These are phyloP conservation scores for Stegodyphus mimosarum DNA, from an alignment of 1,140 invertebrate species.

Conservation along the genomic window DNA sequence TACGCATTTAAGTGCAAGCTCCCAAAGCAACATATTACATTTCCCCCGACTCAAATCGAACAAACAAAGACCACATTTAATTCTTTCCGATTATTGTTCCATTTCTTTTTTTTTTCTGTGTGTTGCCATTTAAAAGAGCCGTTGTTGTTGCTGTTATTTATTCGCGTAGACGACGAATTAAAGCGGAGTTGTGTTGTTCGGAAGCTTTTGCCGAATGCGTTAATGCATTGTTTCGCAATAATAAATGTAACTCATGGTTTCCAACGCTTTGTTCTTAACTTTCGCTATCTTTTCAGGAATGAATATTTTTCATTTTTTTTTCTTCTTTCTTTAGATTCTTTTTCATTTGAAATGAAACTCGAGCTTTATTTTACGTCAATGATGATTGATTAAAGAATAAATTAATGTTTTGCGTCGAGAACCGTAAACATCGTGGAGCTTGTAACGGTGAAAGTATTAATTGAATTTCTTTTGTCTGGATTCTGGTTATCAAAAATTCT, in stretches of 20 bases:
- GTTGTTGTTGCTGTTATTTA: conserved; percentile 4
- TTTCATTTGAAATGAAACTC: conserved; percentile 46
- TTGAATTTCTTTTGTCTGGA: conserved; percentile 32
- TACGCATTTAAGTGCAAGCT: conserved; percentile 48
- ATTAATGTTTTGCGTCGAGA: conserved; percentile 43
- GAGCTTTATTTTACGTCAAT: conserved; percentile 43
- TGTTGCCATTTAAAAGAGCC: conserved; percentile 41
- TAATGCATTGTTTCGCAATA: conserved; percentile 58
- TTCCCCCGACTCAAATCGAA: conserved; percentile 42
- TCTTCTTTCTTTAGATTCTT: conserved; percentile 21
- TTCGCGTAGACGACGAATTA: conserved; percentile 48
- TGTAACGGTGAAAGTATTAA: conserved; percentile 32
- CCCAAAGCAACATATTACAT: conserved; percentile 53
- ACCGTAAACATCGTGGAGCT: conserved; percentile 8
- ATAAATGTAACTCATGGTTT: conserved; percentile 56
- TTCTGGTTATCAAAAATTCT: conserved; percentile 3
- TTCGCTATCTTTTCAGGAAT: conserved; percentile 21
- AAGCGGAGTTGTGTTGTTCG: conserved; percentile 52
- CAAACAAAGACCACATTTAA: conserved; percentile 59
- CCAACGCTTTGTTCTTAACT: conserved; percentile 43
- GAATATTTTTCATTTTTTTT: conserved; percentile 13
- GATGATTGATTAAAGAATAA: conserved; percentile 55
- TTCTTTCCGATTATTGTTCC: conserved; percentile 57
- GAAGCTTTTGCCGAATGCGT: conserved; percentile 49
- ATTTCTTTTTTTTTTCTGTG: conserved; percentile 9